Evolutionary conservation across 2,888 invertebrate species (phyloP), one percentile per base, ranked within the genome.

Genomic region (Acanthosepion esculentum): DNA sequence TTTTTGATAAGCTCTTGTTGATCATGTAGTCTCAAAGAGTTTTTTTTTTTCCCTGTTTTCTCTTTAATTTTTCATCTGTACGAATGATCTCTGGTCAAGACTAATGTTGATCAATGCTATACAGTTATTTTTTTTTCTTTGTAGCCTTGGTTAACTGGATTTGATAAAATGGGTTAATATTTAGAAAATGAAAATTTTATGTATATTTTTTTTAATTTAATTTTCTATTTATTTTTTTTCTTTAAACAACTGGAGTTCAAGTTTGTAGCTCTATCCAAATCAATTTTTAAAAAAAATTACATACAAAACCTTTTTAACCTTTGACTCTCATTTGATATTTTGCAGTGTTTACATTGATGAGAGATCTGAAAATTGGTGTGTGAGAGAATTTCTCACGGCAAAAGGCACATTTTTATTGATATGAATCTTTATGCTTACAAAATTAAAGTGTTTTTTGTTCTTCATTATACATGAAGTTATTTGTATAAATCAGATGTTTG

Each of bases 401-500:
- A 78, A 78, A n/a, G 0, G 18, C 0, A n/a, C 18, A n/a, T 7
- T 78, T 78, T 78, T 33, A 78, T 59, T 59, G 59, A 20, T 23
- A 20, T 59, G 20, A 33, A n/a, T 78, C 12, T 78, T 78, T 15
- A n/a, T 78, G 78, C n/a, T 78, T 18, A 78, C n/a, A 78, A 33
- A 78, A 78, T 29, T 78, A 33, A 33, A 78, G 12, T 10, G 3
- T 78, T 33, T 55, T 78, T 78, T 78, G n/a, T 78, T 78, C 23
- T n/a, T 12, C 18, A 15, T 15, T 78, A 15, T 12, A 78, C 18
- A 33, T n/a, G 78, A 78, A 78, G 18, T 78, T 78, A 78, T 78
- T n/a, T 78, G 78, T 78, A 78, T 78, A 78, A 78, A 78, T 78
- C n/a, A 78, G 18, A 78, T 78, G n/a, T 78, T n/a, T 78, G 78